Base-by-base conservation (phyloP, 2,888 invertebrate species). In the Harpalus rubripes region DNA sequence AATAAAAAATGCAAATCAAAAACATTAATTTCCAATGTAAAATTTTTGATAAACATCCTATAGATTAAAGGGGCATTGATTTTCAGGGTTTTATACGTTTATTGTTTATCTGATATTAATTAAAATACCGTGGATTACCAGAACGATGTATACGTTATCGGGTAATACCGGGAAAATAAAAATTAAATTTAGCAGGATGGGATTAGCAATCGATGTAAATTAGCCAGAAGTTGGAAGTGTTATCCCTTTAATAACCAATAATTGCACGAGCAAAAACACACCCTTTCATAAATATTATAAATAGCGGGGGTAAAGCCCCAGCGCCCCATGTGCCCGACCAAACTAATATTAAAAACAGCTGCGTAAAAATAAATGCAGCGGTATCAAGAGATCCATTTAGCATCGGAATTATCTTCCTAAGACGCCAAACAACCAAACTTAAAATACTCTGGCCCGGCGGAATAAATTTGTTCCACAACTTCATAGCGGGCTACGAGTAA, bases 321-420 rank as follows among this genome's bases (percentile, higher is more conserved):
- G 68, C 41, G 68, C 52, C 81, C 68, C 81, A 81, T 68, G 81
- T 81, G 81, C 56, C 32, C 22, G n/a, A 10, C 68, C 68, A 18
- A 76, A 68, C 81, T 68, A 81, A 81, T 81, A 81, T 68, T 78
- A 78, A 81, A 81, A 81, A 81, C 52, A 81, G 52, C 65, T 18
- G 56, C 65, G 26, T 56, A 65, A 81, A 81, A 81, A 81, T 81
- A 81, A 81, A 81, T 81, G 56, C 18, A 63, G 68, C 68, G 68
- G n/a, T 68, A 81, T 56, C 81, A 81, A 68, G 81, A 81, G 81
- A 81, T 68, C 68, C 81, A 81, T 81, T 81, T 65, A 68, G 39
- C 32, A 68, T 81, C 68, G 32, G 44, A 39, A 59, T 81, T 81
- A 44, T 18, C 61, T 72, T 26, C 41, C 72, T 44, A 81, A 61